Evolutionary conservation across 2,113 vertebrate species (phyloP).

Genomic region (Azemiops feae): DNA sequence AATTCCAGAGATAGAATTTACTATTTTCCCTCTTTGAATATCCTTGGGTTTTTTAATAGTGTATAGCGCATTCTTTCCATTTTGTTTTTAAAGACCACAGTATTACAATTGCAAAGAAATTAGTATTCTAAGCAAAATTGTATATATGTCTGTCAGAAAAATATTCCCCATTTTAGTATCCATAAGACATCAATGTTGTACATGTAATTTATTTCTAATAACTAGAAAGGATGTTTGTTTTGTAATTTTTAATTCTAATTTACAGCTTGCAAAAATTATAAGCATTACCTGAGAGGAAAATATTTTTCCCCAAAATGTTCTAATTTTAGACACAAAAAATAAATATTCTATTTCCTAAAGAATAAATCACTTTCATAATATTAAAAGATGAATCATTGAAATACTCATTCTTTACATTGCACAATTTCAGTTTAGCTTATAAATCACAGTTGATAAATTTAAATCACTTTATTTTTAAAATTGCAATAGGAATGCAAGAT

Average conservation of each 20-base stretch:
- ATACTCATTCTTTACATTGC: conserved; percentile 52
- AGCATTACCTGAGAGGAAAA: conserved; percentile 61
- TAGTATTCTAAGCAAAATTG: not conserved
- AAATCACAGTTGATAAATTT: conserved; percentile 54
- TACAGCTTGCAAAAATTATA: conserved; percentile 50
- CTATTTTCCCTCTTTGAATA: not conserved
- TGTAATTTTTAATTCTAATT: conserved; percentile 69
- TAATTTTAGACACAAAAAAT: conserved; percentile 62
- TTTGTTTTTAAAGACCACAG: not conserved
- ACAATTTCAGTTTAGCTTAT: conserved; percentile 45
- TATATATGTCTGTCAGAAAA: not conserved
- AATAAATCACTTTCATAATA: conserved; percentile 64
- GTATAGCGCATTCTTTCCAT: not conserved
- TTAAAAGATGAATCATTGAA: conserved; percentile 49
- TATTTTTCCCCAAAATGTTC: conserved; percentile 48
- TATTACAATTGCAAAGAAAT: not conserved
- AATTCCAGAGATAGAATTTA: not conserved
- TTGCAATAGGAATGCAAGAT: not conserved
- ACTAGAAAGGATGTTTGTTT: conserved; percentile 74
- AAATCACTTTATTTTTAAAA: conserved; percentile 43
- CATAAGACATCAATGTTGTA: conserved; percentile 67
- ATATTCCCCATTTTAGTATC: conserved; percentile 60
- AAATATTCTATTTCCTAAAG: conserved; percentile 59
- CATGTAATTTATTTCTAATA: conserved; percentile 70
- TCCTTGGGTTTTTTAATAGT: not conserved